Evolutionary conservation across 2,888 invertebrate species (phyloP).

Genomic region (Phyllotreta striolata): DNA sequence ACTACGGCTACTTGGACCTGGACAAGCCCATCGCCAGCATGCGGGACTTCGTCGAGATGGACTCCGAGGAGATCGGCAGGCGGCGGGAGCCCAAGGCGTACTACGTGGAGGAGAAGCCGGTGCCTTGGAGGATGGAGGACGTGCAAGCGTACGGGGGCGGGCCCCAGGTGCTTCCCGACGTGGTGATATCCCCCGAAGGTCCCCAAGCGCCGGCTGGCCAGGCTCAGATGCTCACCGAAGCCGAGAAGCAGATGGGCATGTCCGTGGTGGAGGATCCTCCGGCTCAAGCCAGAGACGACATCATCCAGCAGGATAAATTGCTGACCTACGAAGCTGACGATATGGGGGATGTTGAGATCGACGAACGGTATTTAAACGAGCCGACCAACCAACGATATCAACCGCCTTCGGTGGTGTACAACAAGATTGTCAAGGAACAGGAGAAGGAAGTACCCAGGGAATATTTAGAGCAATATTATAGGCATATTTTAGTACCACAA

Average conservation of each 20-base stretch:
- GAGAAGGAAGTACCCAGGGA: conserved; percentile 14
- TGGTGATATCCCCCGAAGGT: conserved; percentile 30
- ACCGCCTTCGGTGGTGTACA: conserved; percentile 22
- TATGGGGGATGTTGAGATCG: conserved; percentile 34
- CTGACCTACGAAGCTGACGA: conserved; percentile 40
- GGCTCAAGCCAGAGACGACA: conserved; percentile 28
- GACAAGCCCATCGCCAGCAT: conserved; percentile 28
- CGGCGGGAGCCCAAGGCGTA: not conserved
- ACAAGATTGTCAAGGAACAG: conserved; percentile 22
- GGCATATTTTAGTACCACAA: conserved; percentile 10
- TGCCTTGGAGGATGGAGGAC: conserved; percentile 38
- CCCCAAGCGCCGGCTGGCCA: not conserved
- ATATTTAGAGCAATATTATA: conserved; percentile 23
- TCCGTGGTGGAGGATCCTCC: conserved; percentile 34
- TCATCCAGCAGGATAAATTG: conserved; percentile 40
- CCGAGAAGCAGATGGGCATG: conserved; percentile 38
- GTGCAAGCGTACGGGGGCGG: conserved; percentile 24
- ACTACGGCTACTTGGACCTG: conserved; percentile 34
- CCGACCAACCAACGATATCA: conserved; percentile 7
- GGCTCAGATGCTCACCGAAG: conserved; percentile 21
- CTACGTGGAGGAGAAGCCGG: not conserved
- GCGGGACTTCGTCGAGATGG: conserved; percentile 34
- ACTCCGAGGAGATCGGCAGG: conserved; percentile 38
- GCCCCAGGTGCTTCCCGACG: conserved; percentile 39
- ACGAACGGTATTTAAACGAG: conserved; percentile 30